Evolutionary conservation across 2,888 invertebrate genomes (phyloP).

Genomic region (Cylloceria caligata): DNA sequence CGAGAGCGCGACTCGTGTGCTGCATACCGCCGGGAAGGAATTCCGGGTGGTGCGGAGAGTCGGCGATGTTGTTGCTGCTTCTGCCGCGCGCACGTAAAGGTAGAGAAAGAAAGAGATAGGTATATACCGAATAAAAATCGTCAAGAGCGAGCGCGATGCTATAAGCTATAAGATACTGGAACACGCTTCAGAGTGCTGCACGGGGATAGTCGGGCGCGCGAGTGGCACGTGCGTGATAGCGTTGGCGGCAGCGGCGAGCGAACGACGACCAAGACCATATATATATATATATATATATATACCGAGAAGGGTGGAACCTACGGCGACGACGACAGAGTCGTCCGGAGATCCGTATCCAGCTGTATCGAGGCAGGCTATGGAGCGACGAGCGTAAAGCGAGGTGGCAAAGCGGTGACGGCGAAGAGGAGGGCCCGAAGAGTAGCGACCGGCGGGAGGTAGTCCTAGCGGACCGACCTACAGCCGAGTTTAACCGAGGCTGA

Average conservation of each 20-base stretch:
- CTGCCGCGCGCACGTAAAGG: conserved; percentile 29
- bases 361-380: conserved; percentile 18
- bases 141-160: conserved; percentile 9
- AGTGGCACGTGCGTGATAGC: conserved; percentile 68
- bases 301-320: background rate
- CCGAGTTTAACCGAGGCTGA: conserved; percentile 54
- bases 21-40: conserved; percentile 67
- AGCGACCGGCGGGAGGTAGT: conserved; percentile 32
- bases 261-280: conserved; percentile 35
- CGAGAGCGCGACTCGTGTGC: conserved; percentile 61
- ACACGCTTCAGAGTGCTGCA: conserved; percentile 41
- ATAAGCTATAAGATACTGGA: conserved; percentile 21
- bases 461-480: conserved; percentile 36
- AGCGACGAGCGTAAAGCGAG: conserved; percentile 43
- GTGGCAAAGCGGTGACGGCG: conserved; percentile 45
- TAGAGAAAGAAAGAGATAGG: conserved; percentile 14
- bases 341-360: too few species aligned
- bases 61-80: conserved; percentile 47
- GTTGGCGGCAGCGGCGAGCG: conserved; percentile 51
- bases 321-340: too few species aligned
- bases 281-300: too few species aligned
- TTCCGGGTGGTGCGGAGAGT: conserved; percentile 65
- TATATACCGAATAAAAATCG: background rate
- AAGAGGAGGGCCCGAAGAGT: conserved; percentile 36
- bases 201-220: conserved; percentile 57